phyloP scores from a whole-genome alignment of 2,113 vertebrate genomes.

The Sorex araneus region DNA sequence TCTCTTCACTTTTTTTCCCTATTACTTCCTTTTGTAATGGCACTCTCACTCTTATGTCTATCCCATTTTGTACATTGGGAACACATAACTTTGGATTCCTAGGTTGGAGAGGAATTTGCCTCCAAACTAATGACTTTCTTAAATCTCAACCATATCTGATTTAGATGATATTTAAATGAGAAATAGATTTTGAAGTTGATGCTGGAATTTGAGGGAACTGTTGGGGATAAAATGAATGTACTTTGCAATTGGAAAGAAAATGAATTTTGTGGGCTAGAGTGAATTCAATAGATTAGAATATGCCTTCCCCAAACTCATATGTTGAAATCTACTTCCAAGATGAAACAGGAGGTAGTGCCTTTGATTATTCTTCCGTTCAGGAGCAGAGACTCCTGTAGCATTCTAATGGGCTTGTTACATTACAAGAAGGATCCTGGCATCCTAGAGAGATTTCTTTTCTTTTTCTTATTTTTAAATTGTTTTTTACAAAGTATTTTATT shows the following conservation, averaged over 20 bases:
- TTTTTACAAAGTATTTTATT: too few relatives aligned
- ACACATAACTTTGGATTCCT: not conserved
- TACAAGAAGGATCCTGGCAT: too few relatives aligned
- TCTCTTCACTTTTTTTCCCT: not conserved
- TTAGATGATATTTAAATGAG: not conserved
- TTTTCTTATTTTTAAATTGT: too few relatives aligned
- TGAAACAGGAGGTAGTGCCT: not conserved
- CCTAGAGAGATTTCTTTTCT: too few relatives aligned
- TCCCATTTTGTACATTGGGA: not conserved
- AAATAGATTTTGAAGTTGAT: not conserved
- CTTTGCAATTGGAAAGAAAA: not conserved
- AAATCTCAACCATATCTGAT: not conserved
- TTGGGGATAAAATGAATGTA: not conserved
- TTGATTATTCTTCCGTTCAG: not conserved
- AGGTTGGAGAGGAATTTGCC: not conserved
- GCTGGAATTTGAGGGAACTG: not conserved
- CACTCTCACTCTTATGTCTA: not conserved
- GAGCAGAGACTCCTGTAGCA: not conserved
- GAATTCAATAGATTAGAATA: not conserved
- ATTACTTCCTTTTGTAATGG: not conserved
- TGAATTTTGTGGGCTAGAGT: not conserved
- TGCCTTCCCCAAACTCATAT: not conserved
- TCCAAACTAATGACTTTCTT: not conserved
- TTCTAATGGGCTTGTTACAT: too few relatives aligned
- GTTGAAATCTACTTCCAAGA: not conserved